Evolutionary conservation across 2,888 invertebrate genomes (phyloP), one percentile per base, ranked within the genome.

Genomic region (Dastarcus helophoroides): DNA sequence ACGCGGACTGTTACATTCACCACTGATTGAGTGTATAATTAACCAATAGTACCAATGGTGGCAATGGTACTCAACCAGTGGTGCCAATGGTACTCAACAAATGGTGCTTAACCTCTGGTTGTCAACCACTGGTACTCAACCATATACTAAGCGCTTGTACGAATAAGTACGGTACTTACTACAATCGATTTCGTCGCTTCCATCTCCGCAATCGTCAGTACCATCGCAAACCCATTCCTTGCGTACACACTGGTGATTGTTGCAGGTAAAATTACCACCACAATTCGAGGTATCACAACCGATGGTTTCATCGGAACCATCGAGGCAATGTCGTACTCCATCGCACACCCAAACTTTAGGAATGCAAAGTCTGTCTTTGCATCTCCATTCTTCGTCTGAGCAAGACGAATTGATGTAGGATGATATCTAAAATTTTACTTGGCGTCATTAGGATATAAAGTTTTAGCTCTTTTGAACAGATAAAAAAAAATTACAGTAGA

Each of bases 201-300:
- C 62, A 57, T 75, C 74, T 3, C 60, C 55, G 38, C 75, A 76
- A 42, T 75, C 73, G 38, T 65, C 56, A n/a, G 47, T 38, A 2
- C 67, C 68, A 51, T 72, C 71, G 43, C 75, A 76, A 14, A 60
- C 50, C 66, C 68, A 70, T 39, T 59, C 56, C 2, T 60, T 55
- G 5, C 64, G 62, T 24, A 74, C 51, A 41, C 74, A 75, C 24
- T 63, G 62, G 5, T 64, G 62, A 43, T 70, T 68, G 7, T 54
- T 54, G 42, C 84, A 84, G 11, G 60, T 55, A 51, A 77, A 83
- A n/a, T n/a, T n/a, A 0, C 72, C 76, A 11, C 62, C 62, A 51
- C 81, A 81, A 1, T 57, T 58, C 0, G 60, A 52, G 2, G 58
- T 49, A 10, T 47, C 47, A 39, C 69, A 69, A 2, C 61, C 60